Base-by-base conservation (phyloP, 2,797 vertebrate genomes). In the Etheostoma nigrum region DNA sequence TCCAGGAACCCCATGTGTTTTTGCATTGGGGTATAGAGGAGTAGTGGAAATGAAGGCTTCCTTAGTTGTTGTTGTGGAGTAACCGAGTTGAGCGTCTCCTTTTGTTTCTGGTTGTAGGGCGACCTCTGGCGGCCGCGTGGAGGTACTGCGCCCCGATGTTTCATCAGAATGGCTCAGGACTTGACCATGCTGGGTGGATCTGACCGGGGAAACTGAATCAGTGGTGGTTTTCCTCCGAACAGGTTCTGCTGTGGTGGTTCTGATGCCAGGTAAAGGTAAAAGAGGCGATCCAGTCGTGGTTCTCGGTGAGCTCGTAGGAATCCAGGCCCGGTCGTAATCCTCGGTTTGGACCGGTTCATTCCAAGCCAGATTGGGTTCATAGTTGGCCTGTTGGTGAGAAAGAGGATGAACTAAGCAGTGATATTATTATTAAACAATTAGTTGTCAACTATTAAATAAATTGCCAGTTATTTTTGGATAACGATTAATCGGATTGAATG, bases 181-280 rank as follows among this genome's bases (percentile, higher is more conserved):
- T 21, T 12, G 64, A 66, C 49, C 48, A 12, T 42, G 40, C 67
- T 66, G 45, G 19, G 71, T 85, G 53, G 85, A 49, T 72, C 47
- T 79, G n/a, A 71, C 36, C 1, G 42, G 8, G 27, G 67, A 19
- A 74, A 45, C 66, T 12, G 79, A 67, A 59, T 81, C 84, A 6
- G 82, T 67, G 30, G 75, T 78, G 44, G 85, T 84, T 66, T 45
- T 70, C 52, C 67, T 82, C 25, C 11, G 25, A 21, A 42, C 51
- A 0, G 68, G 19, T 16, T 81, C 72, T 58, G 30, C n/a, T 62
- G 77, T 85, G 57, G 92, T 86, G 60, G 93, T 91, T 78, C 65
- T 85, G 54, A 89, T 53, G 33, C 25, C 91, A 25, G 92, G 85
- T 72, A 90, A 72, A 70, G 84, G 79, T 81, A 92, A 73, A 42